Percentiles rank a stretch among this genome's conserved stretches.
phyloP scores from a whole-genome alignment of 2,888 invertebrate genomes.

The Sphecodes monilicornis region DNA sequence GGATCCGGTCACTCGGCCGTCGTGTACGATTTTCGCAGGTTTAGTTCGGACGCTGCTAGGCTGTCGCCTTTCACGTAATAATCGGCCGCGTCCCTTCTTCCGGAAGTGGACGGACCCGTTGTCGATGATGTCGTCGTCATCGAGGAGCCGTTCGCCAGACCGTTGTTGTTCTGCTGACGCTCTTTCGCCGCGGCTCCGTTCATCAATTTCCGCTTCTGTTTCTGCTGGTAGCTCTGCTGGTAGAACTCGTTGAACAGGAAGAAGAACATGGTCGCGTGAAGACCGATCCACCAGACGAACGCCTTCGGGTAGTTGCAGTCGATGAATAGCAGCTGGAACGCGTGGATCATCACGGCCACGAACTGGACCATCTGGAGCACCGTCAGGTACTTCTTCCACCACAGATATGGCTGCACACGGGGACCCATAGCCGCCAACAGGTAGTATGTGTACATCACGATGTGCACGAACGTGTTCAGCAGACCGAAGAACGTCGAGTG shows the following conservation, averaged over 20 bases:
- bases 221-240: slow-evolving; percentile 89
- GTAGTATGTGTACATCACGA: slow-evolving; percentile 98
- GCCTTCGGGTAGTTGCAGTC: slow-evolving; percentile 97
- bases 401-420: slow-evolving; percentile 92
- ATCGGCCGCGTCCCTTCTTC: slow-evolving; percentile 84
- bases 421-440: slow-evolving; percentile 96
- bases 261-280: slow-evolving; percentile 98
- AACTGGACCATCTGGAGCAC: slow-evolving; percentile 97
- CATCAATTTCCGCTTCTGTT: slow-evolving; percentile 72
- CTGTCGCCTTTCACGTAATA: slow-evolving; percentile 86
- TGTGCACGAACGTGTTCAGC: slow-evolving; percentile 98
- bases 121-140: slow-evolving; percentile 67
- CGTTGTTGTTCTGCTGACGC: slow-evolving; percentile 63
- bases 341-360: slow-evolving; percentile 95
- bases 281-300: slow-evolving; percentile 98
- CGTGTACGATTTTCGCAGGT: slow-evolving; percentile 79
- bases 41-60: slow-evolving; percentile 80
- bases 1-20: slow-evolving; percentile 76
- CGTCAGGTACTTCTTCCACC: slow-evolving; percentile 99
- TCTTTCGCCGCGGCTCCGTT: slow-evolving; percentile 73
- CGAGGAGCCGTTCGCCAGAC: slow-evolving; percentile 39
- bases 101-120: slow-evolving; percentile 19
- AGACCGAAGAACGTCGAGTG: slow-evolving; percentile 98
- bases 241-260: slow-evolving; percentile 98
- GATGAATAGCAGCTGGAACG: slow-evolving; percentile 95